These are phyloP conservation scores for Polymixis flavicincta DNA, from an alignment of 2,888 invertebrate species.

Conservation along the genomic window DNA sequence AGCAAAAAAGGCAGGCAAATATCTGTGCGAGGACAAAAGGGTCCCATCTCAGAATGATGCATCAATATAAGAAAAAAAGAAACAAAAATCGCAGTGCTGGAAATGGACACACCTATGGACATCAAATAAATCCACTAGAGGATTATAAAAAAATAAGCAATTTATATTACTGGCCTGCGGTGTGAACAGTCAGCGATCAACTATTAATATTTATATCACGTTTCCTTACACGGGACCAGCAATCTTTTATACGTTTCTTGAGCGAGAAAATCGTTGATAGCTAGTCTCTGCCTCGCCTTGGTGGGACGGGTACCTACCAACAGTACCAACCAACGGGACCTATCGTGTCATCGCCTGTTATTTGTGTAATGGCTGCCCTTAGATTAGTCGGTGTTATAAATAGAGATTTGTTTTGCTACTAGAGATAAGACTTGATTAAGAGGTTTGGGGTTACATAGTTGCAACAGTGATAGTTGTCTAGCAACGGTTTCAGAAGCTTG, in stretches of 20 bases:
- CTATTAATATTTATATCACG: not conserved
- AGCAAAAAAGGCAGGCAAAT: no score
- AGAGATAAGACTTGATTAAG: constrained; percentile 40
- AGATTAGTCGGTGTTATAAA: constrained; percentile 25
- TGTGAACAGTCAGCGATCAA: not conserved
- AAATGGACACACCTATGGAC: no score
- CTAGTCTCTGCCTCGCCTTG: not conserved
- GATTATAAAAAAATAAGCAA: no score
- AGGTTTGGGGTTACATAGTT: not conserved
- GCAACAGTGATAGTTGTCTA: not conserved
- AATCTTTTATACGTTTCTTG: not conserved
- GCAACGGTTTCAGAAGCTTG: not conserved
- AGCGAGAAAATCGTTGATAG: not conserved
- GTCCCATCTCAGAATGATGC: no score
- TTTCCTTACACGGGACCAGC: not conserved
- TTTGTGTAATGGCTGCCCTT: constrained; percentile 24
- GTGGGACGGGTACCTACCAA: not conserved
- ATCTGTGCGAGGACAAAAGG: no score
- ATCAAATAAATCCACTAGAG: no score
- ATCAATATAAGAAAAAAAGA: no score
- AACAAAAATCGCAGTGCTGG: no score
- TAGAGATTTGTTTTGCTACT: constrained; percentile 32
- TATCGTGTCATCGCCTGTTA: constrained; percentile 16
- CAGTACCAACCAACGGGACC: not conserved
- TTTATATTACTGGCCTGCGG: not conserved